Percentiles rank a stretch among this genome's conserved stretches.
Evolutionary conservation across 2,113 vertebrate species (phyloP).

Genomic region (Sylvia atricapilla): DNA sequence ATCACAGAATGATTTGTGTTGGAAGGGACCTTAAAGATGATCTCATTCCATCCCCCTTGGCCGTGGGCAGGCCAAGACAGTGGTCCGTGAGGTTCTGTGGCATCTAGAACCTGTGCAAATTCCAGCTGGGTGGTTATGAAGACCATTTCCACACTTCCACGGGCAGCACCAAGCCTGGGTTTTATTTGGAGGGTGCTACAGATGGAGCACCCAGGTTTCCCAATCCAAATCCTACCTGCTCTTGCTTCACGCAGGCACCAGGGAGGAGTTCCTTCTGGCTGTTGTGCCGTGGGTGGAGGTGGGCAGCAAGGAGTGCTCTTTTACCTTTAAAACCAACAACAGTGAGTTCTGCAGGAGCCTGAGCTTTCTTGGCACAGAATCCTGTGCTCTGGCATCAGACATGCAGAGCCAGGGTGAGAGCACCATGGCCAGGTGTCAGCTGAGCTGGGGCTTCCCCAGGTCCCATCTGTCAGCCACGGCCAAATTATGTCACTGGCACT

Average conservation of each 20-base stretch:
- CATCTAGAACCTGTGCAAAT: background rate
- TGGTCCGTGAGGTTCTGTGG: accelerated
- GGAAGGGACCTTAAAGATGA: background rate
- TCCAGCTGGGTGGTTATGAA: background rate
- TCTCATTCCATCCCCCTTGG: background rate
- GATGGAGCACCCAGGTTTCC: background rate
- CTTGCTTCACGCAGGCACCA: background rate
- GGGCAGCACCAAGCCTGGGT: background rate
- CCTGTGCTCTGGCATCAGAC: background rate
- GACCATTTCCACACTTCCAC: background rate
- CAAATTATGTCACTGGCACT: background rate
- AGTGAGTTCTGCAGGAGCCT: background rate
- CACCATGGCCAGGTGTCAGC: background rate
- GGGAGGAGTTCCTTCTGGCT: background rate
- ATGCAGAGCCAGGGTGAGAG: background rate
- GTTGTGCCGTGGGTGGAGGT: background rate
- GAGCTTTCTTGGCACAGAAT: background rate
- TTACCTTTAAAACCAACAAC: background rate
- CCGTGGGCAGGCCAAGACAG: background rate
- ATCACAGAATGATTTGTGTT: background rate
- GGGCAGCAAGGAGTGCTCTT: background rate
- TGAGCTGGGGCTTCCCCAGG: background rate
- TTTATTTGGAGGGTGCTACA: background rate
- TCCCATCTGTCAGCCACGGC: background rate
- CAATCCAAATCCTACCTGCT: background rate